A percentile compares a stretch with the other conserved stretches of the same genome.
Conservation (phyloP, 2,113 vertebrate genomes). For the Menidia beryllina region DNA sequence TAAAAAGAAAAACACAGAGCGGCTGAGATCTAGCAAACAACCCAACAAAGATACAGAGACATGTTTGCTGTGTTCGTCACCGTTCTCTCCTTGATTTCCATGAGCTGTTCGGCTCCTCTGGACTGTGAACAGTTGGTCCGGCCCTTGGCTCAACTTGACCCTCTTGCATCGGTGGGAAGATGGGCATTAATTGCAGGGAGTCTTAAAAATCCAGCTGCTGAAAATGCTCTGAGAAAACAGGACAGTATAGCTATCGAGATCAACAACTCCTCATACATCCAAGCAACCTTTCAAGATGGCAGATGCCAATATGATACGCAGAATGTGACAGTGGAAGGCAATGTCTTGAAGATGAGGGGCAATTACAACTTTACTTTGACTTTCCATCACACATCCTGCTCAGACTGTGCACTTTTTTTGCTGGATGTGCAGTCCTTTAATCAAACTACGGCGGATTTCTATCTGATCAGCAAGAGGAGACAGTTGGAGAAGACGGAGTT, state of each 20-base stretch:
- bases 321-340: constrained; percentile 50
- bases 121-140: constrained; percentile 40
- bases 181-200: constrained; percentile 56
- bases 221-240: constrained; percentile 36
- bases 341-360: constrained; percentile 24
- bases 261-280: constrained; percentile 7
- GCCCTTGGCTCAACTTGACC: constrained; percentile 24
- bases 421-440: not conserved
- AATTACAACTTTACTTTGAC: not conserved
- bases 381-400: constrained; percentile 36
- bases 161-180: constrained; percentile 23
- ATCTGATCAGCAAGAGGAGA: constrained; percentile 65
- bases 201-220: constrained; percentile 29
- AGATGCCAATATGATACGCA: not conserved
- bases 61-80: constrained; percentile 4
- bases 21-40: not conserved
- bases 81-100: constrained; percentile 10
- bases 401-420: constrained; percentile 44
- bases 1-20: constrained; percentile 2
- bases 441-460: not conserved
- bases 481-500: constrained; percentile 46
- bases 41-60: not conserved
- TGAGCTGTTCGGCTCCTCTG: constrained; percentile 40
- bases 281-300: not conserved
- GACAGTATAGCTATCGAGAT: constrained; percentile 42